These are phyloP conservation scores for Endotricha flammealis DNA, from an alignment of 2,888 invertebrate species.

Conservation along the genomic window DNA sequence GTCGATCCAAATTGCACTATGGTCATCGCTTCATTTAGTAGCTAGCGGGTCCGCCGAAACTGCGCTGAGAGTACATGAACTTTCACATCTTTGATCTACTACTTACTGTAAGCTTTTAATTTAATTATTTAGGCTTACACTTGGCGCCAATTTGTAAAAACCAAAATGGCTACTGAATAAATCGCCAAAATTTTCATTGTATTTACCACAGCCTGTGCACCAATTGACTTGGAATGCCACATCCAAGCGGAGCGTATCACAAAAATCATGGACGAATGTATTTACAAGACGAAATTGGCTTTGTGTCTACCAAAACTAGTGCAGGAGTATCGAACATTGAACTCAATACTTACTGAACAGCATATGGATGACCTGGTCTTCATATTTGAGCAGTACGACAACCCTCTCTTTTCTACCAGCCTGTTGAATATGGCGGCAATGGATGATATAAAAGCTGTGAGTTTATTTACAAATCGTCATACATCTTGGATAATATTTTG, in stretches of 20 bases:
- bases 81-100: too few species aligned
- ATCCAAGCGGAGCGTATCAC: slow-evolving; percentile 76
- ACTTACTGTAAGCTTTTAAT: too few species aligned
- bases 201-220: slow-evolving; percentile 41
- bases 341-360: slow-evolving; percentile 34
- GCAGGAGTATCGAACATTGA: slow-evolving; percentile 50
- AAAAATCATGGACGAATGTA: slow-evolving; percentile 66
- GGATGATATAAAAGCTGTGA: slow-evolving; percentile 59
- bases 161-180: too few species aligned
- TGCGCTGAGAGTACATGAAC: too few species aligned
- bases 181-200: background rate
- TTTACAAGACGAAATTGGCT: slow-evolving; percentile 67
- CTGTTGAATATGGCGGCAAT: slow-evolving; percentile 54
- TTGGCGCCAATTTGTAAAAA: too few species aligned
- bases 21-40: too few species aligned
- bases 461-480: too few species aligned
- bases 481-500: too few species aligned
- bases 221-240: slow-evolving; percentile 70
- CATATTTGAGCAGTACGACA: slow-evolving; percentile 68
- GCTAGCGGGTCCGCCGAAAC: too few species aligned
- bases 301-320: slow-evolving; percentile 55
- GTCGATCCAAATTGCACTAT: too few species aligned
- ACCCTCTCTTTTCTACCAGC: slow-evolving; percentile 54
- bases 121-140: too few species aligned
- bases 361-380: slow-evolving; percentile 63